These are phyloP conservation scores for Eurytoma adleriae DNA, from an alignment of 2,888 invertebrate genomes.

Conservation along the genomic window DNA sequence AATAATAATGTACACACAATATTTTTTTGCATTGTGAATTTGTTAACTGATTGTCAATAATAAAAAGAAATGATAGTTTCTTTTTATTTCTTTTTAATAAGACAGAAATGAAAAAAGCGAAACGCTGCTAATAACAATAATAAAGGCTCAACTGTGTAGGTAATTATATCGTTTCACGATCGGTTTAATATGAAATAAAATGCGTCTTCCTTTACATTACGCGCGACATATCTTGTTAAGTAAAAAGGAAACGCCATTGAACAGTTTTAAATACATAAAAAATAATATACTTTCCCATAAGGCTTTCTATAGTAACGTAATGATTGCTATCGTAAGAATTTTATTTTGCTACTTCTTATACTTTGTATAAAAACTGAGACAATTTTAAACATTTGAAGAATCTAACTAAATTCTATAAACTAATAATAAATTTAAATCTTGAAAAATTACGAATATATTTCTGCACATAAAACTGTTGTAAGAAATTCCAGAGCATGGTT, in stretches of 20 bases:
- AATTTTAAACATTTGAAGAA: no score
- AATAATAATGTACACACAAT: neutral
- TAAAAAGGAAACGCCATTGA: constrained; percentile 40
- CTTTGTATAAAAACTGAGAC: no score
- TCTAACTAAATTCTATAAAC: no score
- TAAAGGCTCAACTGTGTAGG: neutral
- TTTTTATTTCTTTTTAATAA: constrained; percentile 21
- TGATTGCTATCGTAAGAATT: constrained; percentile 15
- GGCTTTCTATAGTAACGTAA: constrained; percentile 45
- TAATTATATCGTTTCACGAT: constrained; percentile 45
- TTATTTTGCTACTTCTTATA: neutral
- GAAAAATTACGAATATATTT: no score
- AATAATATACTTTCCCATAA: constrained; percentile 48
- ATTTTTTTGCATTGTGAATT: neutral
- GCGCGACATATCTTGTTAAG: constrained; percentile 15
- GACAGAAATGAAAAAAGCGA: constrained; percentile 35
- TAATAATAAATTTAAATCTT: no score
- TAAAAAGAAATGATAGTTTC: constrained; percentile 11
- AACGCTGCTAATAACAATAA: constrained; percentile 33
- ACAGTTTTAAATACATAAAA: constrained; percentile 28
- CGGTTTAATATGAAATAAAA: constrained; percentile 24
- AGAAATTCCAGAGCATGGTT: no score
- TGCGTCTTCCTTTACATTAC: constrained; percentile 42
- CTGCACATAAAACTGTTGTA: no score
- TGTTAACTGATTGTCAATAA: neutral